Evolutionary conservation across 2,888 invertebrate species (phyloP), one percentile per base, ranked within the genome.

Genomic region (Platycheirus albimanus): DNA sequence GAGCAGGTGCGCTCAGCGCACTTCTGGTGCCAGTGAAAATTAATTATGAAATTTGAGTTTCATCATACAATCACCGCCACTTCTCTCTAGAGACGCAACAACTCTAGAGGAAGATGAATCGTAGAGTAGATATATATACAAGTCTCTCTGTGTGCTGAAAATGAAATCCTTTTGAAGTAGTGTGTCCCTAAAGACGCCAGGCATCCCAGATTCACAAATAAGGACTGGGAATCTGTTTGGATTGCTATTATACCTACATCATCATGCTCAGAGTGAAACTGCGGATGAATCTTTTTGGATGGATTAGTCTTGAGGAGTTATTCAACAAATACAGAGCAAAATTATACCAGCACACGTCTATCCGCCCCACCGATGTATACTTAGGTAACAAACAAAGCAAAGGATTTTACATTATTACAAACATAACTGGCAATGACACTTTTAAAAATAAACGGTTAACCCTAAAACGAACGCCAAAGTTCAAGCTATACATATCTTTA

Each of bases 31-130:
- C 43, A 58, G 69, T 45, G 61, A 41, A 76, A 80, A 80, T 80
- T 76, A 80, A 80, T 80, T 80, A 80, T 80, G 58, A 58, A 80
- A 70, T 75, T 80, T 70, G 43, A 75, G 75, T 70, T 70, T 70
- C 69, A 76, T 43, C 75, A 70, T 70, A 64, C 51, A 70, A 80
- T 79, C 79, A 69, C 41, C 43, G 54, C 17, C 54, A 63, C 33
- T 49, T 74, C 45, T 64, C 66, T 63, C 28, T 20, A 13, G 43
- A 43, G 28, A 19, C 20, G 54, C 19, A 19, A n/a, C 19, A 19
- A n/a, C 63, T 63, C 54, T 47, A n/a, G 69, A 15, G 74, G 33
- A 51, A 43, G 15, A 63, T 41, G 61, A 79, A 75, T 56, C 20
- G 38, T 36, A 24, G 24, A 24, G 5, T 24, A 24, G 5, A 4